phyloP scores from a whole-genome alignment of 2,888 invertebrate species.

The Macrosoma leucophasiata region DNA sequence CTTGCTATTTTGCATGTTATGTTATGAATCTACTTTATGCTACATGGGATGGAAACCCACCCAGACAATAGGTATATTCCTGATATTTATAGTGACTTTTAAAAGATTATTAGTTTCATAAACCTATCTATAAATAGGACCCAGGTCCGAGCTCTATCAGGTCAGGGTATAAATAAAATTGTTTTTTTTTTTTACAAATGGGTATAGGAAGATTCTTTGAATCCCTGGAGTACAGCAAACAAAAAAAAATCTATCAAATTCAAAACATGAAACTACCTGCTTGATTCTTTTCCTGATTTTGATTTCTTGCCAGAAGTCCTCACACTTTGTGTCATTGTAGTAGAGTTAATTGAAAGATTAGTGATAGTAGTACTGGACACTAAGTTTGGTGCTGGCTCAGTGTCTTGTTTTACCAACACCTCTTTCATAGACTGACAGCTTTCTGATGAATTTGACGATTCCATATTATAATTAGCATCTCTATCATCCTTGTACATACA shows the following conservation, averaged over 20 bases:
- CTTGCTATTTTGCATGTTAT: too few species aligned
- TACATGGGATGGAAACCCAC: too few species aligned
- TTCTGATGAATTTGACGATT: conserved; percentile 68
- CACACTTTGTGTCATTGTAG: conserved; percentile 44
- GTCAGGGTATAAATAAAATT: too few species aligned
- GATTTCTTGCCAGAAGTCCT: conserved; percentile 51
- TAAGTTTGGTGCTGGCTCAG: conserved; percentile 42
- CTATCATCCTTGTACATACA: conserved; percentile 67
- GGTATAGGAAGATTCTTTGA: too few species aligned
- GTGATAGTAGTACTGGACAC: conserved; percentile 47
- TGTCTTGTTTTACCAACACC: conserved; percentile 49
- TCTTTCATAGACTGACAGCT: conserved; percentile 69
- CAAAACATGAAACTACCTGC: conserved; percentile 38
- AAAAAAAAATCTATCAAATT: not conserved
- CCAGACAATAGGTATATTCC: too few species aligned
- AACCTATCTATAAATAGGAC: too few species aligned
- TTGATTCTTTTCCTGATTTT: conserved; percentile 60
- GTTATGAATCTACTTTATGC: too few species aligned
- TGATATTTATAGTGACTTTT: too few species aligned
- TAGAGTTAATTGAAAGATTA: conserved; percentile 47
- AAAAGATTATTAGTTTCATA: too few species aligned
- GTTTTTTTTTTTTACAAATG: too few species aligned
- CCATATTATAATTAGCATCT: conserved; percentile 68
- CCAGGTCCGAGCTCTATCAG: too few species aligned
- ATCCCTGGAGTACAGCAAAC: too few species aligned